phyloP scores from a whole-genome alignment of 2,113 vertebrate species.

The Melanerpes aurifrons region DNA sequence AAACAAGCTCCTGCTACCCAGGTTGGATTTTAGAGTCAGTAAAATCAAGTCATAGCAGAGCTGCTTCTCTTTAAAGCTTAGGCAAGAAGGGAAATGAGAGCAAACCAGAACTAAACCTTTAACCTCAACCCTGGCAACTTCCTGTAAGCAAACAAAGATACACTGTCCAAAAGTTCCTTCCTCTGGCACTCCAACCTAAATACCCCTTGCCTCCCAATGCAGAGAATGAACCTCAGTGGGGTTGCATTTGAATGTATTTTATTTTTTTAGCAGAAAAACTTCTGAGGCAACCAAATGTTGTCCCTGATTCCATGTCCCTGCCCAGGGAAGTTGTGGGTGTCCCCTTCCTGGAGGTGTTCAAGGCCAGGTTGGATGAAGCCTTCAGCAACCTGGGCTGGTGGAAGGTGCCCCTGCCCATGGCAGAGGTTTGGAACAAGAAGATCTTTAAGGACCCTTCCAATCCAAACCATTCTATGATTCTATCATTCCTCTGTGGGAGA shows the following conservation, averaged over 20 bases:
- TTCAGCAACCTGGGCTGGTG: too few relatives aligned
- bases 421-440: too few relatives aligned
- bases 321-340: too few relatives aligned
- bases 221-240: background rate
- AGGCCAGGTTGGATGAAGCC: too few relatives aligned
- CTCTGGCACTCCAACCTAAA: background rate
- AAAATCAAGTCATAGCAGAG: background rate
- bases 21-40: accelerated
- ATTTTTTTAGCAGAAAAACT: background rate
- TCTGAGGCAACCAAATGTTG: background rate
- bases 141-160: background rate
- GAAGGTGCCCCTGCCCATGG: too few relatives aligned
- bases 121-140: background rate
- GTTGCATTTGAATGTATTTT: background rate
- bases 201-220: background rate
- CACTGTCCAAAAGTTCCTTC: background rate
- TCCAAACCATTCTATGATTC: too few relatives aligned
- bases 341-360: too few relatives aligned
- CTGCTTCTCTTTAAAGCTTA: background rate
- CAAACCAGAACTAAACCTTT: background rate
- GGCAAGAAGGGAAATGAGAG: background rate
- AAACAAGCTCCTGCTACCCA: background rate
- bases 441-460: too few relatives aligned
- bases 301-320: too few relatives aligned
- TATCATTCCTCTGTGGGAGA: too few relatives aligned